Conservation (phyloP, 2,113 vertebrate genomes). For the Dipodomys spectabilis region DNA sequence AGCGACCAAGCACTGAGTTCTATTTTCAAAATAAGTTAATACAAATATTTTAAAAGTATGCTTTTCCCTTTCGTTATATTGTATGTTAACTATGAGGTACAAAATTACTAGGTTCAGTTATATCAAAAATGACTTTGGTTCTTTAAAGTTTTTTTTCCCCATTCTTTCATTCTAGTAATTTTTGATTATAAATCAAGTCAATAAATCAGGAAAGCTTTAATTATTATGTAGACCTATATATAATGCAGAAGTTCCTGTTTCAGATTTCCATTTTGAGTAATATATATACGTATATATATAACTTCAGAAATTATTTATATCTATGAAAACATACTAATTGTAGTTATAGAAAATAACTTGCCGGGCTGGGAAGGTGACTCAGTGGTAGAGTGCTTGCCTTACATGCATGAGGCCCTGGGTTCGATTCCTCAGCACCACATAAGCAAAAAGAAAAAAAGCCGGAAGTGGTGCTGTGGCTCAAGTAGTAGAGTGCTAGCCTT, state of each 20-base stretch:
- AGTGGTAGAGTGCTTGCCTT: no score
- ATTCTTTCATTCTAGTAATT: neutral
- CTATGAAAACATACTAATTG: slow-evolving; percentile 56
- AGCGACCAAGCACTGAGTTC: slow-evolving; percentile 89
- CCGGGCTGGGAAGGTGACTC: neutral
- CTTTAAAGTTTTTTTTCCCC: slow-evolving; percentile 58
- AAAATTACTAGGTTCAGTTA: slow-evolving; percentile 8
- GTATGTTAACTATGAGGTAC: slow-evolving; percentile 57
- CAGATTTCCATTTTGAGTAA: slow-evolving; percentile 67
- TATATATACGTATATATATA: no score
- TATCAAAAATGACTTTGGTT: slow-evolving; percentile 51
- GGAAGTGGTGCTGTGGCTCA: no score
- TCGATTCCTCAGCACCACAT: no score
- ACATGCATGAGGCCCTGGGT: no score
- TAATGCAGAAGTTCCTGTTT: slow-evolving; percentile 18
- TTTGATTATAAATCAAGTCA: slow-evolving; percentile 68
- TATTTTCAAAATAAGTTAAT: slow-evolving; percentile 69
- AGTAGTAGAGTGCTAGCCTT: no score
- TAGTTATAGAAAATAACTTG: slow-evolving; percentile 54
- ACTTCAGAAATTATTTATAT: slow-evolving; percentile 44
- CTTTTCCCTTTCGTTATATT: slow-evolving; percentile 67
- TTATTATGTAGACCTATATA: slow-evolving; percentile 20
- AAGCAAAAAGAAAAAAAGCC: no score
- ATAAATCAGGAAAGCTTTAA: slow-evolving; percentile 68
- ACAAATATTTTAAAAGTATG: slow-evolving; percentile 50